These are phyloP conservation scores for Pristis pectinata DNA, from an alignment of 2,797 vertebrate genomes.

Conservation along the genomic window DNA sequence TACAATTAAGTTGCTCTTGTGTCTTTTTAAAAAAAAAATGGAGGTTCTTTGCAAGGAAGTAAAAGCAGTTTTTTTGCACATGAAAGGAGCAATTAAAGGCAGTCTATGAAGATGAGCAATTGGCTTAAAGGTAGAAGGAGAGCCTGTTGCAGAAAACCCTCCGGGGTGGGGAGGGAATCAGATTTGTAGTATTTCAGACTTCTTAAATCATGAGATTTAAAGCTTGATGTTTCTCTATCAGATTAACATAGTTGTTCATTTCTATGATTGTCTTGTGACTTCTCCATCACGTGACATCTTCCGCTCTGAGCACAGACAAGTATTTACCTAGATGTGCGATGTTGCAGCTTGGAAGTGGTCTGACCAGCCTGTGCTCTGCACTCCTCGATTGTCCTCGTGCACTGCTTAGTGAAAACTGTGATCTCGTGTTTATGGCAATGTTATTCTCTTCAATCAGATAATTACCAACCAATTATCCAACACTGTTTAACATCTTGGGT, in stretches of 20 bases:
- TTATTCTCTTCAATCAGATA: background rate
- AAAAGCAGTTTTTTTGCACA: background rate
- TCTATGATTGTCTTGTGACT: background rate
- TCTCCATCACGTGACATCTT: background rate
- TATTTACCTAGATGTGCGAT: background rate
- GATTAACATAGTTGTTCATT: background rate
- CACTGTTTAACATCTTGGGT: background rate
- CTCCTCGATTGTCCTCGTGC: background rate
- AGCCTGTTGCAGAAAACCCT: background rate
- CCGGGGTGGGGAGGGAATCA: no score
- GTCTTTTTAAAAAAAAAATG: background rate
- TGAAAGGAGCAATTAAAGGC: background rate
- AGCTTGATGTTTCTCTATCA: background rate
- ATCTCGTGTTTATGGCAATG: background rate
- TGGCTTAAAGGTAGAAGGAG: background rate
- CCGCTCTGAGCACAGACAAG: background rate
- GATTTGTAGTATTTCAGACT: background rate
- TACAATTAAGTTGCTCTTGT: background rate
- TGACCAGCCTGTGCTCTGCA: background rate
- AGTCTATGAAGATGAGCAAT: background rate
- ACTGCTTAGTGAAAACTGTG: background rate
- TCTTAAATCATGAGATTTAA: background rate
- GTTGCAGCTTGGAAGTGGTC: background rate
- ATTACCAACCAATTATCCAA: background rate
- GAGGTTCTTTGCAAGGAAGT: background rate